phyloP scores from a whole-genome alignment of 2,797 vertebrate species.

The Calcarius lapponicus region DNA sequence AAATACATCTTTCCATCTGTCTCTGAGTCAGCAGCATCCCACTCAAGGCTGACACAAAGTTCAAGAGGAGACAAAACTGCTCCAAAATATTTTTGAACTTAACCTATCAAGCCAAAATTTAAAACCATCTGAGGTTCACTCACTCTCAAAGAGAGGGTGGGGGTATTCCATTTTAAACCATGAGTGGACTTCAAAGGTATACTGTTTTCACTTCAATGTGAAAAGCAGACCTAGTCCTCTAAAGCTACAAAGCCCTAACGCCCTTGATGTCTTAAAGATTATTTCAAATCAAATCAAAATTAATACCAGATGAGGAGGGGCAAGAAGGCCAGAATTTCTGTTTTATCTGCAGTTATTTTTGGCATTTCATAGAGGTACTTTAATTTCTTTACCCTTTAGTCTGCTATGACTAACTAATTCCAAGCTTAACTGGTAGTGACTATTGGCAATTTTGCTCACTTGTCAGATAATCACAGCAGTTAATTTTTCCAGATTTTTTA shows the following conservation, averaged over 20 bases:
- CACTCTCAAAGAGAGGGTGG: not conserved
- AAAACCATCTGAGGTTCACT: not conserved
- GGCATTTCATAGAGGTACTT: constrained; percentile 39
- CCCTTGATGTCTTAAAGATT: constrained; percentile 58
- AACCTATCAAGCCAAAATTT: constrained; percentile 1
- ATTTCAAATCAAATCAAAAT: constrained; percentile 62
- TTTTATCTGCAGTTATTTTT: constrained; percentile 66
- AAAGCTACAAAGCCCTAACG: not conserved
- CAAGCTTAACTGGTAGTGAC: constrained; percentile 33
- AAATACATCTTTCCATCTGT: constrained; percentile 17
- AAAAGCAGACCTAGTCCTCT: constrained; percentile 44
- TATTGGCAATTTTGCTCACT: not conserved
- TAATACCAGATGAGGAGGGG: constrained; percentile 55
- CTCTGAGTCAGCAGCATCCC: constrained; percentile 20
- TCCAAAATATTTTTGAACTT: constrained; percentile 7
- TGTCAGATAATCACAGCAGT: constrained; percentile 48
- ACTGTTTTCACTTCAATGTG: constrained; percentile 6
- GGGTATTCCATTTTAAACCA: not conserved
- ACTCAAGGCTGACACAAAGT: not conserved
- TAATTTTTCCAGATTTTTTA: constrained; percentile 44
- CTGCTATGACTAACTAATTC: constrained; percentile 64
- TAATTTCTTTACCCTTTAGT: constrained; percentile 33
- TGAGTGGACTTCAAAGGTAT: constrained; percentile 18
- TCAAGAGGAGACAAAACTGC: not conserved
- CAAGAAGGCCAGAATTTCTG: constrained; percentile 39